Evolutionary conservation across 2,113 vertebrate genomes (phyloP).

Genomic region (Micromys minutus): DNA sequence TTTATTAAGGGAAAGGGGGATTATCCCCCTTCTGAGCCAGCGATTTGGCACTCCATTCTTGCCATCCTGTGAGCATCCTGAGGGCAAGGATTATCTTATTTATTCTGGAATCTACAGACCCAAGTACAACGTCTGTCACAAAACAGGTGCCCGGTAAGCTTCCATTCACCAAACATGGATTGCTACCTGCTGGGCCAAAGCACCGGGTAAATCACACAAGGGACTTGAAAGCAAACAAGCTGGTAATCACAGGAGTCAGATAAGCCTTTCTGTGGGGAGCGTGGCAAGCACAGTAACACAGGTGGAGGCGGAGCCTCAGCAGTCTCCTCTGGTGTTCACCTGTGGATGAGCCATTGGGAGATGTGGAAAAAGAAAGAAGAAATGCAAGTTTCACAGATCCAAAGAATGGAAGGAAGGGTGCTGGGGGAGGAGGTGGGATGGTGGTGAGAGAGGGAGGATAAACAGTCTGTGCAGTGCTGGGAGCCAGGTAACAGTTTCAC

Average conservation of each 20-base stretch:
- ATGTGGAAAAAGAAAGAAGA: neutral
- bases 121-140: neutral
- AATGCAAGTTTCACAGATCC: neutral
- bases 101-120: conserved; percentile 42
- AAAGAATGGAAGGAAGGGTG: neutral
- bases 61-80: neutral
- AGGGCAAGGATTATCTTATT: conserved; percentile 32
- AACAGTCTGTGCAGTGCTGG: fast-evolving
- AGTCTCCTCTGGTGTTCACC: neutral
- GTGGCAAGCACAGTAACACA: neutral
- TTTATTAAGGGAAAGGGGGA: conserved; percentile 22
- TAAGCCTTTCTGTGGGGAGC: neutral
- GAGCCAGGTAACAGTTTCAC: neutral
- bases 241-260: neutral
- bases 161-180: neutral
- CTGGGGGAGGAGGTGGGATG: neutral
- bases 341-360: neutral
- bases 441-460: neutral
- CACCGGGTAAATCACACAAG: neutral
- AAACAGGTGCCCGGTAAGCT: neutral
- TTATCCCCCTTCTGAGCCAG: neutral
- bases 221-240: neutral
- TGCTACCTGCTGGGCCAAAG: neutral
- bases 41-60: conserved; percentile 15
- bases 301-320: neutral